Conservation (phyloP, 1,140 invertebrate genomes). For the Drosophila nigrodunni region DNA sequence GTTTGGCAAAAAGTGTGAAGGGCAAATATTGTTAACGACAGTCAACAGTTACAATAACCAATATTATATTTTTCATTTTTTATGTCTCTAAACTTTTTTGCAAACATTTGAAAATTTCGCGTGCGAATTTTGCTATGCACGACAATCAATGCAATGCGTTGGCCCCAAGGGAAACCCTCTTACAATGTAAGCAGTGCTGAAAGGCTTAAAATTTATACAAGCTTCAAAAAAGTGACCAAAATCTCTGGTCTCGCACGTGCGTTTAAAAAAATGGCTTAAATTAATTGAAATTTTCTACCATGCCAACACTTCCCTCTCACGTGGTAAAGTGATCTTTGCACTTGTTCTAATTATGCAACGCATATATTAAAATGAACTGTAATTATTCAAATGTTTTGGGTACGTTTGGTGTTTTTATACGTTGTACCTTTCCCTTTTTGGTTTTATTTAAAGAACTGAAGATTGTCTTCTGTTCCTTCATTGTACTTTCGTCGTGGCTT, state of each 20-base stretch:
- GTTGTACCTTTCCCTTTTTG: background rate
- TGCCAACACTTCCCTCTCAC: too few species aligned
- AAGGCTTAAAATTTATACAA: background rate
- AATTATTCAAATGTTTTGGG: too few species aligned
- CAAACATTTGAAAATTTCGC: slow-evolving; percentile 61
- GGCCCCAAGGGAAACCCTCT: slow-evolving; percentile 10
- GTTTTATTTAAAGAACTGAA: background rate
- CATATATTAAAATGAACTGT: too few species aligned
- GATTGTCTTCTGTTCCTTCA: background rate
- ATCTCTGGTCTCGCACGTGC: too few species aligned
- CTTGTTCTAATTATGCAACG: too few species aligned
- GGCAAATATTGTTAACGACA: slow-evolving; percentile 23
- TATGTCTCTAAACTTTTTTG: background rate
- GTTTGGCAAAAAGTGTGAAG: slow-evolving; percentile 36
- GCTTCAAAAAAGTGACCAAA: too few species aligned
- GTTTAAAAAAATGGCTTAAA: too few species aligned
- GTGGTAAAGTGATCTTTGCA: too few species aligned
- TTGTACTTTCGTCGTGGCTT: background rate
- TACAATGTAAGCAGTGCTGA: background rate
- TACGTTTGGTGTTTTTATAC: too few species aligned
- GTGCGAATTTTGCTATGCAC: slow-evolving; percentile 69
- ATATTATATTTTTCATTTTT: slow-evolving; percentile 16
- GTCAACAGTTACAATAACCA: slow-evolving; percentile 8
- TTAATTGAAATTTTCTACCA: too few species aligned
- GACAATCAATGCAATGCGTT: slow-evolving; percentile 58